Evolutionary conservation across 2,113 vertebrate genomes (phyloP), one percentile per base, ranked within the genome.

Genomic region (Mustela lutreola): DNA sequence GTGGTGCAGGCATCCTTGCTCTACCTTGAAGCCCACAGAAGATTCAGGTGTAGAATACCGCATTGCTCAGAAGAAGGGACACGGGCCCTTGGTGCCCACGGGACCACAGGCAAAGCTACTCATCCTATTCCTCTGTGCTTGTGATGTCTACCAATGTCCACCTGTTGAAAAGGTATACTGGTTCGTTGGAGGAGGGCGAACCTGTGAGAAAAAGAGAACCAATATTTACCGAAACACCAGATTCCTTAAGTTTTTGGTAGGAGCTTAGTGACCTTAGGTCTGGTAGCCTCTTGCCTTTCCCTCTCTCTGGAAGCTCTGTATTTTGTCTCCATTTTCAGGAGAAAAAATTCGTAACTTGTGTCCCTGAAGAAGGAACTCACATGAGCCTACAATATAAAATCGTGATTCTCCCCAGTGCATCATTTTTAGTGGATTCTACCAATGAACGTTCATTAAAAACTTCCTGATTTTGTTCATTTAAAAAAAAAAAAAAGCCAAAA

Each of bases 331-430:
- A 97, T 94, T 98, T 98, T 89, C 81, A 94, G 92, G 97, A 98
- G 96, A 97, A 98, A 98, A 90, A 97, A 96, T 96, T 97, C 82
- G 93, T 79, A 93, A 96, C 67, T 92, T 70, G 88, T 87, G 53
- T 91, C 48, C 96, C 92, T 75, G 76, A 81, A 73, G 95, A 83
- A 92, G 39, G 76, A 93, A 97, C 73, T 86, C 50, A 65, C 60
- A 81, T 0, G 22, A 97, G 96, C 80, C 65, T 79, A 56, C 90
- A 96, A 84, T 95, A 91, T 65, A 90, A 92, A 97, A 81, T 93
- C 63, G 11, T 84, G 53, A 26, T 89, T 94, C 62, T 58, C 95
- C 58, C 70, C 18, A 75, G 75, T 87, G 81, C 94, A 75, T 79
- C 65, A 45, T 48, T 60, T 16, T 45, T 58, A 70, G 45, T 21